Conservation (phyloP, 1,140 invertebrate species). For the Cepaea nemoralis region DNA sequence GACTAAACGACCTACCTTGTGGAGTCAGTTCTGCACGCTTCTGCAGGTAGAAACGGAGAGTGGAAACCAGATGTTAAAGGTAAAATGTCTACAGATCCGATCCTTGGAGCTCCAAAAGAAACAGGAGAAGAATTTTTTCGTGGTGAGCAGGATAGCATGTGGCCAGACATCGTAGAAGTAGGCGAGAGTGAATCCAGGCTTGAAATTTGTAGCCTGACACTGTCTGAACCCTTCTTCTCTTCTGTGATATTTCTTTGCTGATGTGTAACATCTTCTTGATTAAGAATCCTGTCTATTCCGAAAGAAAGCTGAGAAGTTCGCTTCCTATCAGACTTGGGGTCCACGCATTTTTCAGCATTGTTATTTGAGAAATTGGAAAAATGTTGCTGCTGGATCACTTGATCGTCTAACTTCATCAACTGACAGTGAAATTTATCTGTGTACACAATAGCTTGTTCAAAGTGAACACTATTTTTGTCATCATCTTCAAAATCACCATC, state of each 20-base stretch:
- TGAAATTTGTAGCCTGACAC: background rate
- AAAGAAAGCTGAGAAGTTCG: slow-evolving; percentile 3
- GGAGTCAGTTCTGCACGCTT: background rate
- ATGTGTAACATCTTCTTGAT: background rate
- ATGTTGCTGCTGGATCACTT: background rate
- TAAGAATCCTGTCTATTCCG: slow-evolving; percentile 2
- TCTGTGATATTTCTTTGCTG: background rate
- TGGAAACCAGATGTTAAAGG: background rate
- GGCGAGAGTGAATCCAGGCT: background rate
- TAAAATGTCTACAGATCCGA: slow-evolving; percentile 1
- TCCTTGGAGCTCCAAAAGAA: background rate
- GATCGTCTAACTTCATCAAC: background rate
- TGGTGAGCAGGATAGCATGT: background rate
- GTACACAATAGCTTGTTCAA: too few species aligned
- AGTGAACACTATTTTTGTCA: background rate
- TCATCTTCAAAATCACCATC: background rate
- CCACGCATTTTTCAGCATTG: background rate
- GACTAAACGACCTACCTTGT: background rate
- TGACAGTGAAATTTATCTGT: background rate
- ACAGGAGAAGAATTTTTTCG: background rate
- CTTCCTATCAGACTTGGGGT: background rate
- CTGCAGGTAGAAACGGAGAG: background rate
- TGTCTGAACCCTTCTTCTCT: background rate
- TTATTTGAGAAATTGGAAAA: too few species aligned
- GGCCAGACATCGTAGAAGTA: background rate